These are phyloP conservation scores for Mythimna vitellina DNA, from an alignment of 2,888 invertebrate species.

Conservation along the genomic window DNA sequence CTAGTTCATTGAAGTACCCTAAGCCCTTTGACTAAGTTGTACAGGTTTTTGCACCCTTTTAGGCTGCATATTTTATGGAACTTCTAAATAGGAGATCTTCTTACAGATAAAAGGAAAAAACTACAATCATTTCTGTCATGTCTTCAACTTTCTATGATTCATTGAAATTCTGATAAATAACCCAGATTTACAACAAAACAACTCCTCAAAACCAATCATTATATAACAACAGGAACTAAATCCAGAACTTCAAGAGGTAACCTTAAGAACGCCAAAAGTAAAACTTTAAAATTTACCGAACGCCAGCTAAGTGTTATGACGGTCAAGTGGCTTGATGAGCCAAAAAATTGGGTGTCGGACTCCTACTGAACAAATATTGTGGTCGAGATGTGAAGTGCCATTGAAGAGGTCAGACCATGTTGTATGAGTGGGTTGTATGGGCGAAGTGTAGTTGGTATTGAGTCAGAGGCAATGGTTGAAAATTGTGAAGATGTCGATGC, in stretches of 20 bases:
- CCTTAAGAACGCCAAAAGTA: conserved; percentile 45
- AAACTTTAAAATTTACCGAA: conserved; percentile 63
- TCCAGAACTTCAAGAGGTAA: conserved; percentile 29
- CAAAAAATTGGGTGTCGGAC: conserved; percentile 74
- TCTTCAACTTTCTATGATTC: too few relatives aligned
- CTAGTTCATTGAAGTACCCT: too few relatives aligned
- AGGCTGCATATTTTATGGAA: too few relatives aligned
- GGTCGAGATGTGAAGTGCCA: conserved; percentile 66
- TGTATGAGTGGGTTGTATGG: conserved; percentile 46
- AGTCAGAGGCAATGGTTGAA: conserved; percentile 20
- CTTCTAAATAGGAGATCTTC: too few relatives aligned
- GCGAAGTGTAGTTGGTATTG: conserved; percentile 22
- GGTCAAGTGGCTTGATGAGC: conserved; percentile 69
- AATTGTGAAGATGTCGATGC: conserved; percentile 9
- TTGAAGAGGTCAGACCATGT: conserved; percentile 63
- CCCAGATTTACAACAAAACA: background rate
- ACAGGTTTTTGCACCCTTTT: too few relatives aligned
- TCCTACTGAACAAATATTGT: conserved; percentile 73
- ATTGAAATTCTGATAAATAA: background rate
- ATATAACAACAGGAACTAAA: conserved; percentile 35
- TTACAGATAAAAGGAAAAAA: too few relatives aligned
- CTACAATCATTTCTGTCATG: too few relatives aligned
- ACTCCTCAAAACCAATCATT: background rate
- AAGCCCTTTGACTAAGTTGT: too few relatives aligned
- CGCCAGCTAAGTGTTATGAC: conserved; percentile 74